These are phyloP conservation scores for Habrosyne pyritoides DNA, from an alignment of 2,888 invertebrate species.

Conservation along the genomic window DNA sequence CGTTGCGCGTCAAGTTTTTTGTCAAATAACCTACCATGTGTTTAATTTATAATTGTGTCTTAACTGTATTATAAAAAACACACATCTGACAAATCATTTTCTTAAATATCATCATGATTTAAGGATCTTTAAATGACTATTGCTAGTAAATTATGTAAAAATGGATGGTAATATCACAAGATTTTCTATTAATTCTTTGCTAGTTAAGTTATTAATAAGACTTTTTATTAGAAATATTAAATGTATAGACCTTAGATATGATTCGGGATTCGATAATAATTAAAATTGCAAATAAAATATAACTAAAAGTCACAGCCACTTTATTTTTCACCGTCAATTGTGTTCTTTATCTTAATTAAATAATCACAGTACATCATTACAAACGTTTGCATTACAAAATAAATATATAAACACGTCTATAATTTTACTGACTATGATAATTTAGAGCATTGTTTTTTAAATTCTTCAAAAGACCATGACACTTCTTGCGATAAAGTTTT, in stretches of 20 bases:
- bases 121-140: no score
- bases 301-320: slow-evolving; percentile 58
- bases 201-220: no score
- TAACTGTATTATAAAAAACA: background rate
- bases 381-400: background rate
- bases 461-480: slow-evolving; percentile 48
- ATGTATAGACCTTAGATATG: no score
- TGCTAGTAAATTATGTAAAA: no score
- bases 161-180: no score
- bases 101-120: no score
- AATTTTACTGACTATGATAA: slow-evolving; percentile 20
- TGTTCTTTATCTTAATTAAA: slow-evolving; percentile 1
- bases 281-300: background rate
- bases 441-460: slow-evolving; percentile 38
- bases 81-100: no score
- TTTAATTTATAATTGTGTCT: background rate
- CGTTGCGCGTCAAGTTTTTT: background rate
- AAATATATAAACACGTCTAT: slow-evolving; percentile 7
- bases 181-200: no score
- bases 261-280: no score
- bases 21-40: background rate
- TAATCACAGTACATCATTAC: background rate
- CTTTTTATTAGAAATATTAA: no score
- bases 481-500: slow-evolving; percentile 58
- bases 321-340: slow-evolving; percentile 31